These are phyloP conservation scores for Prorops nasuta DNA, from an alignment of 1,140 invertebrate genomes.

Conservation along the genomic window DNA sequence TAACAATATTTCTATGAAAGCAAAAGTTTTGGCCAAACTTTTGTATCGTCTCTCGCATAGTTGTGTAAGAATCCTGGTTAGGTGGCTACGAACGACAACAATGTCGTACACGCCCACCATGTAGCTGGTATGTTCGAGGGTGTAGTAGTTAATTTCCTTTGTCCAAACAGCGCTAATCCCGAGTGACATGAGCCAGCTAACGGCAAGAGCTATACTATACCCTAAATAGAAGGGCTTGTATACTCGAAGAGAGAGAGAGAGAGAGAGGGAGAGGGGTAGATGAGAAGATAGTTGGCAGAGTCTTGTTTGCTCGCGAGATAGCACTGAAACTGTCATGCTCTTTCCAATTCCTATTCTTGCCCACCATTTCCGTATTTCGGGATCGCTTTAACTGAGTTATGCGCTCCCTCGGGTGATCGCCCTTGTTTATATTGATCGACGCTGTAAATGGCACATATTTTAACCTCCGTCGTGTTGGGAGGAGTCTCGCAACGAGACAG, in stretches of 20 bases:
- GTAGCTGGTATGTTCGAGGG: slow-evolving; percentile 31
- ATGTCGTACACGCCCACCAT: slow-evolving; percentile 42
- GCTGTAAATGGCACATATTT: too few relatives aligned
- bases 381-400: too few relatives aligned
- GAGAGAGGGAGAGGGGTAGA: not conserved
- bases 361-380: too few relatives aligned
- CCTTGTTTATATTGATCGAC: too few relatives aligned
- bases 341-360: not conserved
- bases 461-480: too few relatives aligned
- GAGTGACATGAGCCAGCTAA: slow-evolving; percentile 55
- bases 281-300: not conserved
- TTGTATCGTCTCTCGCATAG: too few relatives aligned
- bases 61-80: too few relatives aligned
- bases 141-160: slow-evolving; percentile 54
- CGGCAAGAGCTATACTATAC: slow-evolving; percentile 27
- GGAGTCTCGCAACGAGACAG: too few relatives aligned
- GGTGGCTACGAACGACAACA: slow-evolving; percentile 32
- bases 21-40: too few relatives aligned
- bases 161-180: slow-evolving; percentile 55
- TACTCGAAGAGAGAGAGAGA: not conserved
- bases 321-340: not conserved
- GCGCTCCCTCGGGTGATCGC: too few relatives aligned
- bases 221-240: slow-evolving; percentile 24
- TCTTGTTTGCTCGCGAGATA: not conserved
- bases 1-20: too few relatives aligned